These are phyloP conservation scores for Drosophila suzukii DNA, from an alignment of 1,140 invertebrate species.

Conservation along the genomic window DNA sequence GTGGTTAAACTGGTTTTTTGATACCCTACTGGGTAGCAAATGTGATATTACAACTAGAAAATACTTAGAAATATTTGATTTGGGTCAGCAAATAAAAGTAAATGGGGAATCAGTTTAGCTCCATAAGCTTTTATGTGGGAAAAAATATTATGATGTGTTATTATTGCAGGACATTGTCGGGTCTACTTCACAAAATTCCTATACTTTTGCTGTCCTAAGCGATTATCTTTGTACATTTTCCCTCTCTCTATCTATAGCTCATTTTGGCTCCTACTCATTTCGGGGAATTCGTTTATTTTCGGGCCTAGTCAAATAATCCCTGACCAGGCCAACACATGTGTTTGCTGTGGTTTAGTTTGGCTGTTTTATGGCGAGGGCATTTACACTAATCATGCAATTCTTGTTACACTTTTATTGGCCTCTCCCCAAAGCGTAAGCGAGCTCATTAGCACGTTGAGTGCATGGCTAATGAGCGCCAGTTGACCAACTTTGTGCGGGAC, in stretches of 20 bases:
- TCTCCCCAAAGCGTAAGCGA: conserved; percentile 25
- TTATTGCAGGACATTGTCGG: neutral
- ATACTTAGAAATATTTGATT: neutral
- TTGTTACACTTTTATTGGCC: conserved; percentile 64
- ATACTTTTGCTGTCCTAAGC: conserved; percentile 64
- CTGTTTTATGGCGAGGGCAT: conserved; percentile 60
- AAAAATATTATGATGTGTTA: neutral
- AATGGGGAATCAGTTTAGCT: neutral
- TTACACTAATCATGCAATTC: conserved; percentile 75
- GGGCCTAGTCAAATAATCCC: conserved; percentile 37
- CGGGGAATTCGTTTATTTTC: conserved; percentile 33
- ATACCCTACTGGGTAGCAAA: conserved; percentile 9
- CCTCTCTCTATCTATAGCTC: conserved; percentile 33
- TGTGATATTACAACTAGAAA: neutral
- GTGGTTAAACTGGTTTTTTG: conserved; percentile 19
- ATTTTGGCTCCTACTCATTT: conserved; percentile 57
- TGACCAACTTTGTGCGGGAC: conserved; percentile 30
- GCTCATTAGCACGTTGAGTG: conserved; percentile 71
- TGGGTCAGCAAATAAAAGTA: neutral
- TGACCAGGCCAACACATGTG: conserved; percentile 37
- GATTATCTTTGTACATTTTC: conserved; percentile 37
- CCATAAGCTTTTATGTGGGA: neutral
- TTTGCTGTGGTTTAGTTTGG: conserved; percentile 33
- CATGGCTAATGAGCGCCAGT: conserved; percentile 60
- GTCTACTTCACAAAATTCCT: neutral